A percentile compares a stretch with the other conserved stretches of the same genome.
Conservation (phyloP, 2,888 invertebrate species). For the Priocnemis perturbator region DNA sequence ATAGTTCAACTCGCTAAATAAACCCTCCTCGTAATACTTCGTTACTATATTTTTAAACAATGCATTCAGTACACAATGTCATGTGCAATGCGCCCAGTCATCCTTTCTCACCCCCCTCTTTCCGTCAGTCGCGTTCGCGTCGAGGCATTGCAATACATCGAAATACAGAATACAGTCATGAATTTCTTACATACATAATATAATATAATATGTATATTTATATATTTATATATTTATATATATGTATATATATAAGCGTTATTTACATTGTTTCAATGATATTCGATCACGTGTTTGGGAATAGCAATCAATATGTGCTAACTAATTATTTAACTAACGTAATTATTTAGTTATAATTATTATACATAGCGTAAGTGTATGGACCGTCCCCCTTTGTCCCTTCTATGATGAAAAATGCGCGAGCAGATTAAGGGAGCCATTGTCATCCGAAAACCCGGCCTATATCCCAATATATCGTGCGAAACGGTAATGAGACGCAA, state of each 20-base stretch:
- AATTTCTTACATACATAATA: slow-evolving; percentile 24
- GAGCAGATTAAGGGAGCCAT: background rate
- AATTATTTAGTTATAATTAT: slow-evolving; percentile 53
- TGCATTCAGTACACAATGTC: slow-evolving; percentile 37
- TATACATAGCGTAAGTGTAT: slow-evolving; percentile 61
- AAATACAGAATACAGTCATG: slow-evolving; percentile 45
- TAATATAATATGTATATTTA: slow-evolving; percentile 18
- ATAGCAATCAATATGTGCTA: slow-evolving; percentile 52
- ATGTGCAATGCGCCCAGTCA: slow-evolving; percentile 27
- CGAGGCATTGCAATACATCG: slow-evolving; percentile 44
- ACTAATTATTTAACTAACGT: slow-evolving; percentile 54
- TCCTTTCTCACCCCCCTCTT: background rate
- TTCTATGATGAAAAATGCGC: slow-evolving; percentile 34
- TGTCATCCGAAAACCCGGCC: too few relatives aligned
- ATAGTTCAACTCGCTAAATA: slow-evolving; percentile 28
- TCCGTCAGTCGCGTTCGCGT: slow-evolving; percentile 16
- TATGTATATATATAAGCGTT: slow-evolving; percentile 44
- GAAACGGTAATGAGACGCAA: too few relatives aligned
- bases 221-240: slow-evolving; percentile 29
- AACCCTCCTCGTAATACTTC: slow-evolving; percentile 30
- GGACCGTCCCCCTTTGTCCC: slow-evolving; percentile 50
- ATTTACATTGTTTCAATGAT: slow-evolving; percentile 55
- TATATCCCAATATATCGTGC: too few relatives aligned
- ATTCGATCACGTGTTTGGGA: slow-evolving; percentile 44
- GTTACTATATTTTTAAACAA: slow-evolving; percentile 33